A percentile compares a stretch with the other conserved stretches of the same genome.
Conservation (phyloP, 2,888 invertebrate genomes). For the Parnassius mnemosyne region DNA sequence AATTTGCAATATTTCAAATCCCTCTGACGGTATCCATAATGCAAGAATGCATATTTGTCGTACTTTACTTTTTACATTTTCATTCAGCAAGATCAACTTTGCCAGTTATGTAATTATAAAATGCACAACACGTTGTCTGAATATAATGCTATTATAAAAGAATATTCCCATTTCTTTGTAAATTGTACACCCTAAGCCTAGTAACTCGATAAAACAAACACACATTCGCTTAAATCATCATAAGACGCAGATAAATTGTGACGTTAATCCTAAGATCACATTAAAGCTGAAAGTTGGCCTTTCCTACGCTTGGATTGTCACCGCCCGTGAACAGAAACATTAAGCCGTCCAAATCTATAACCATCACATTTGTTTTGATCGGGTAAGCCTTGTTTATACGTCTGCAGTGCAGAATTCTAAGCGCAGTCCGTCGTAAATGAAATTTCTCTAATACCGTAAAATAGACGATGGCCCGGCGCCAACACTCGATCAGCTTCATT, state of each 20-base stretch:
- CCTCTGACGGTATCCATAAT: slow-evolving; percentile 33
- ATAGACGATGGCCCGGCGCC: slow-evolving; percentile 46
- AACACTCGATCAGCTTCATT: slow-evolving; percentile 38
- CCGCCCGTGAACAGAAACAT: slow-evolving; percentile 5
- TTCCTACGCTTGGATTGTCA: slow-evolving; percentile 8
- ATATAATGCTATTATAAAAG: no score
- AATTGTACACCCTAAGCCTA: not conserved
- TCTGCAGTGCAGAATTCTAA: slow-evolving; percentile 30
- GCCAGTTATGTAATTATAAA: no score
- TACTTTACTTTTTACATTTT: no score
- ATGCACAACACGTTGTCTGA: no score
- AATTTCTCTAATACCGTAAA: slow-evolving; percentile 43
- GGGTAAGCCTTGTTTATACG: slow-evolving; percentile 32
- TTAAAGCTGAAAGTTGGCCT: slow-evolving; percentile 11
- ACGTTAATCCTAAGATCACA: slow-evolving; percentile 15
- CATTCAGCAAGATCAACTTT: no score
- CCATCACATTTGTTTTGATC: slow-evolving; percentile 18
- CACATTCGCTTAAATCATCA: slow-evolving; percentile 10
- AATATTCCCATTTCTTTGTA: no score
- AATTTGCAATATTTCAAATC: slow-evolving; percentile 41
- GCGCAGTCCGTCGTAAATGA: slow-evolving; percentile 32
- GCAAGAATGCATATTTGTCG: no score
- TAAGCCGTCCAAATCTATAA: slow-evolving; percentile 14
- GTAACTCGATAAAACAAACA: slow-evolving; percentile 10
- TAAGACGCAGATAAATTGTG: slow-evolving; percentile 13